Conservation (phyloP, 2,888 invertebrate species). For the Lasius platythorax region DNA sequence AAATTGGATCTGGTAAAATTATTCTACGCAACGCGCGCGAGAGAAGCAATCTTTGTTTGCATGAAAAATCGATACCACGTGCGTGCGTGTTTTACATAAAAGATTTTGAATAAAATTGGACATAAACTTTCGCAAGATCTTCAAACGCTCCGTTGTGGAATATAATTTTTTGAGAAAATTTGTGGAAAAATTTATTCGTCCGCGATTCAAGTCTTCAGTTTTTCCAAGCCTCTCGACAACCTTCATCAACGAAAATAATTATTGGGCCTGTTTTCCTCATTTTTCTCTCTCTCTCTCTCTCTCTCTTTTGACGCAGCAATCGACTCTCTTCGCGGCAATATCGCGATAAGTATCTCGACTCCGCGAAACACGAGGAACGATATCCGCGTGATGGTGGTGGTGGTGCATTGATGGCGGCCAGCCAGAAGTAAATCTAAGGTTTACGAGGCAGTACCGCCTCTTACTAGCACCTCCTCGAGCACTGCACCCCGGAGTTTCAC, state of each 20-base stretch:
- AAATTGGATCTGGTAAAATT: neutral
- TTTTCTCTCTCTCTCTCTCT: neutral
- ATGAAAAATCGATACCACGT: neutral
- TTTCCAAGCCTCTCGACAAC: too few relatives aligned
- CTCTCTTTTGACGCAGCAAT: constrained; percentile 58
- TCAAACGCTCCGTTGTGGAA: neutral
- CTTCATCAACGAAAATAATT: too few relatives aligned
- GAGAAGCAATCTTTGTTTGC: neutral
- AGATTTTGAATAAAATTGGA: neutral
- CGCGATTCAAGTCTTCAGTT: too few relatives aligned
- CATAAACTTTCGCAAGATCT: neutral
- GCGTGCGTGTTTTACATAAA: neutral
- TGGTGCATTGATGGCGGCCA: constrained; percentile 85
- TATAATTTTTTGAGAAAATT: neutral
- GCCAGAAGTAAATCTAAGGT: constrained; percentile 86
- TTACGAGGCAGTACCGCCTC: constrained; percentile 86
- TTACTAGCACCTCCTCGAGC: constrained; percentile 86
- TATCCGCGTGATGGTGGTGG: constrained; percentile 72
- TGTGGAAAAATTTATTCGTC: too few relatives aligned
- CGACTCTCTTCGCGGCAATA: constrained; percentile 77
- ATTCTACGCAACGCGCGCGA: neutral
- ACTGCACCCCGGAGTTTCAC: constrained; percentile 80
- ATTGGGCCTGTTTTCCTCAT: neutral
- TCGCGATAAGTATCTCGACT: constrained; percentile 84
- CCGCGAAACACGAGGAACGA: constrained; percentile 76